A percentile compares a stretch with the other conserved stretches of the same genome.
phyloP scores from a whole-genome alignment of 2,113 vertebrate species.

The Trachemys scripta region DNA sequence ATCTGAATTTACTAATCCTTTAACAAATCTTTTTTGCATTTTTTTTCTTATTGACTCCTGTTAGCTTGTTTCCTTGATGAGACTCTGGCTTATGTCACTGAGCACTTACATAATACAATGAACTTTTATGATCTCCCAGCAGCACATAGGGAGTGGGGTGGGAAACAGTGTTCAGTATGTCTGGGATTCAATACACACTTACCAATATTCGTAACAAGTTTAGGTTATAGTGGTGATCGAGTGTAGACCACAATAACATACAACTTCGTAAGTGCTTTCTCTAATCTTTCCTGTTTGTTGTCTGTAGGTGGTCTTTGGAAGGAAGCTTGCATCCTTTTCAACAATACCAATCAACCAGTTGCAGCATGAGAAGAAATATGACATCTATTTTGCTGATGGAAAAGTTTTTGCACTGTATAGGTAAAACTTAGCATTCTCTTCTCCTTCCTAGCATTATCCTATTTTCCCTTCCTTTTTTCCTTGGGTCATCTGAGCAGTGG shows the following conservation, averaged over 20 bases:
- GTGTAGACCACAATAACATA: background rate
- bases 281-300: background rate
- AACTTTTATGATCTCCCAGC: no score
- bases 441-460: background rate
- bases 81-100: background rate
- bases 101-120: no score
- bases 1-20: background rate
- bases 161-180: background rate
- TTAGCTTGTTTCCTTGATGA: background rate
- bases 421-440: conserved; percentile 65
- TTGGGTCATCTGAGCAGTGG: background rate
- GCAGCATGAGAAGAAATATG: conserved; percentile 91
- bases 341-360: conserved; percentile 85
- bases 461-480: background rate
- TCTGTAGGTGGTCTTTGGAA: conserved; percentile 92
- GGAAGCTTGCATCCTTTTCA: conserved; percentile 86
- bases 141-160: background rate
- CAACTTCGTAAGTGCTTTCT: accelerated
- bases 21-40: background rate
- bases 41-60: background rate
- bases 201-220: background rate
- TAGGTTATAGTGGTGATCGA: background rate
- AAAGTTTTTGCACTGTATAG: conserved; percentile 90
- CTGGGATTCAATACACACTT: background rate
- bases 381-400: conserved; percentile 91